Percentiles rank a stretch among this genome's conserved stretches.
phyloP scores from a whole-genome alignment of 2,888 invertebrate genomes.

The Atrina japonica region DNA sequence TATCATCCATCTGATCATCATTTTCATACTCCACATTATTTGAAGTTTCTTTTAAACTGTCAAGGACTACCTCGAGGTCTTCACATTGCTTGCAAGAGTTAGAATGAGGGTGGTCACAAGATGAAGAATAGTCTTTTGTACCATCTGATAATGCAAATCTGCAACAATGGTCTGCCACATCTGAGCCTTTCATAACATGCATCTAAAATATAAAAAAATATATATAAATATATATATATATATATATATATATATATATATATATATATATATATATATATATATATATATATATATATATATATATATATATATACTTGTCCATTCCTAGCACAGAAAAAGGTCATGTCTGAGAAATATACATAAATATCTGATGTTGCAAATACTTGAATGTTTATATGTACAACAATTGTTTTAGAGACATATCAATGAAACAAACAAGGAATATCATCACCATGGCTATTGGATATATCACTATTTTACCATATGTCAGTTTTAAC shows the following conservation, averaged over 20 bases:
- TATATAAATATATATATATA: not conserved
- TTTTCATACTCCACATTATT: slow-evolving; percentile 3
- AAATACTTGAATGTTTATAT: too few species aligned
- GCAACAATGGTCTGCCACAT: slow-evolving; percentile 18
- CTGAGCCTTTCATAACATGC: not conserved
- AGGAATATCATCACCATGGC: too few species aligned
- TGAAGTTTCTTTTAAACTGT: slow-evolving; percentile 1
- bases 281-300: not conserved
- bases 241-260: not conserved
- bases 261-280: not conserved
- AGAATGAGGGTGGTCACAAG: slow-evolving; percentile 12
- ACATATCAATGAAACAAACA: too few species aligned
- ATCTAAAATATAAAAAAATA: slow-evolving; percentile 2
- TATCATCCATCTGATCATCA: slow-evolving; percentile 24
- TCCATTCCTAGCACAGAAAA: too few species aligned
- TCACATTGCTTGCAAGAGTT: slow-evolving; percentile 9
- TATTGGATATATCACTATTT: too few species aligned
- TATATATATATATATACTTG: too few species aligned
- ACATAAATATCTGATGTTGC: too few species aligned
- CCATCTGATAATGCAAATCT: not conserved
- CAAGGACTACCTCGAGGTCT: not conserved
- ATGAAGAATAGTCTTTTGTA: not conserved
- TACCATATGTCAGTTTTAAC: too few species aligned
- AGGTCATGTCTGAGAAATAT: too few species aligned
- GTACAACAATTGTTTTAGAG: too few species aligned